Evolutionary conservation across 2,888 invertebrate species (phyloP), one percentile per base, ranked within the genome.

Genomic region (Diaprepes abbreviatus): DNA sequence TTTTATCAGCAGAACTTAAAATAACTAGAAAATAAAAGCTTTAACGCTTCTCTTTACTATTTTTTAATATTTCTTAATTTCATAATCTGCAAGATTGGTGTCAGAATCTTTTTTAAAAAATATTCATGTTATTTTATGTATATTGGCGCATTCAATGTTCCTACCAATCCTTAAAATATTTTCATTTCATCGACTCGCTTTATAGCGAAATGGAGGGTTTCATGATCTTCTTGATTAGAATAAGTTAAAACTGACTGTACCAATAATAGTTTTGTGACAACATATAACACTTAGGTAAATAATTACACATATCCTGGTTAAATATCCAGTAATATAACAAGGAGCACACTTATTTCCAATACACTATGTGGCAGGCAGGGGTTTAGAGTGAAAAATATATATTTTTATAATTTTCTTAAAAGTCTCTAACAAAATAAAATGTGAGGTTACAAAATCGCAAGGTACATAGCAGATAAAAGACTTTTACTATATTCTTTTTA

Each of bases 401-500:
- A 75, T 74, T 72, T 63, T 75, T 73, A 72, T 66, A 72, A 69
- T 66, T 72, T 72, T 33, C 55, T 72, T 69, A 62, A 63, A 67
- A 66, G 64, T 63, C 60, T 59, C 57, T 65, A 65, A 65, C 43
- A 65, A 72, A 72, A 57, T 52, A 66, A 72, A 64, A 55, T 54
- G 70, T 73, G 66, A 73, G 71, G 73, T 74, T 70, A 72, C 75
- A 77, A 71, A 78, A 78, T 78, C 78, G 83, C 83, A 83, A 83
- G 83, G 83, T 84, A 84, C 83, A 83, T 81, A 82, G 83, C 83
- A 80, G 83, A 81, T 82, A 83, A 69, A 82, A 79, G 76, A 57
- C 36, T 54, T 68, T 57, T 50, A 35, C 52, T 50, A 64, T 64
- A 70, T 70, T 60, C 59, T 73, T 48, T 66, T 72, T 57, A 21